Conservation (phyloP, 2,113 vertebrate species). For the Tringa solitaria region DNA sequence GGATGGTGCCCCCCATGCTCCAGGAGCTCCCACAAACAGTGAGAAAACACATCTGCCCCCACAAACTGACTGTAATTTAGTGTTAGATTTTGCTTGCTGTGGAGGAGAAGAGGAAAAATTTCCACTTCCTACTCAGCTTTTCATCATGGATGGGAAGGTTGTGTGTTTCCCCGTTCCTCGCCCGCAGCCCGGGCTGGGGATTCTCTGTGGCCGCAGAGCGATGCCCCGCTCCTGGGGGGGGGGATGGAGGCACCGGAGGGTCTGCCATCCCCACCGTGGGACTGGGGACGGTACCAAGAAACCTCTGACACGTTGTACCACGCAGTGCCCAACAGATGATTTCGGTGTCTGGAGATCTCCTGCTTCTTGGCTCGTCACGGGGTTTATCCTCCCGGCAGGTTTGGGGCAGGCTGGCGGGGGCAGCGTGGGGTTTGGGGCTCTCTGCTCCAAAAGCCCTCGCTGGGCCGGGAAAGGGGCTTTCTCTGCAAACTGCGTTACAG, state of each 20-base stretch:
- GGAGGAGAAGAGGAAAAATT: not conserved
- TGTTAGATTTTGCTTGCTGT: not conserved
- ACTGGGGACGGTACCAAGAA: accelerated
- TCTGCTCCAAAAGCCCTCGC: not conserved
- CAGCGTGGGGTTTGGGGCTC: not conserved
- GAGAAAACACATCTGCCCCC: accelerated
- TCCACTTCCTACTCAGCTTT: accelerated
- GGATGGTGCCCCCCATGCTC: accelerated
- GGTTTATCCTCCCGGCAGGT: not conserved
- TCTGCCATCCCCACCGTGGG: accelerated
- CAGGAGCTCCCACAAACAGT: not conserved
- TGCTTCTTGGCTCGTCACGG: not conserved
- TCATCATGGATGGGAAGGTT: accelerated
- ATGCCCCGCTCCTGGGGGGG: not conserved
- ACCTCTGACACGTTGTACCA: accelerated
- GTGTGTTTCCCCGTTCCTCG: accelerated
- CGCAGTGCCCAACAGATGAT: accelerated
- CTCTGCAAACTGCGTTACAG: not conserved
- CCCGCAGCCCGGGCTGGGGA: not conserved
- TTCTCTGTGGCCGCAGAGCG: accelerated
- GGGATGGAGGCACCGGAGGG: not conserved
- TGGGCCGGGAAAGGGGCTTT: not conserved
- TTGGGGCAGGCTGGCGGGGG: not conserved
- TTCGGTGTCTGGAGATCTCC: not conserved
- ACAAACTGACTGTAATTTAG: accelerated